Evolutionary conservation across 2,797 vertebrate genomes (phyloP).

Genomic region (Rhabdomys pumilio): DNA sequence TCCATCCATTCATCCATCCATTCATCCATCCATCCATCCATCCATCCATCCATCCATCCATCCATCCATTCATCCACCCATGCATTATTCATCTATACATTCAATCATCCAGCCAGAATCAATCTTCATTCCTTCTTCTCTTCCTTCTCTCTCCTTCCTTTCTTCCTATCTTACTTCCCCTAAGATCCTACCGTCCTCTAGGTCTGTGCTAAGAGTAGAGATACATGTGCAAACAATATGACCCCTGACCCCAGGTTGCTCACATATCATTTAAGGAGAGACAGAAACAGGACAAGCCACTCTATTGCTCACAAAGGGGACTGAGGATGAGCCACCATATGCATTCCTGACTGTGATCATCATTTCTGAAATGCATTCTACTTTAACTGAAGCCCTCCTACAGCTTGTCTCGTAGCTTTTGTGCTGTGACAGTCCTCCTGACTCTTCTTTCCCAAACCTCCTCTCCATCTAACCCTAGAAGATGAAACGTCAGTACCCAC

Average conservation of each 20-base stretch:
- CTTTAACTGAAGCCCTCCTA: not conserved
- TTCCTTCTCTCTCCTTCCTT: no score
- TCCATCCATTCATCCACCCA: not conserved
- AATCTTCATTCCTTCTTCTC: not conserved
- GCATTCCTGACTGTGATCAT: not conserved
- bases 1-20: not conserved
- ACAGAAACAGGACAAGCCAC: not conserved
- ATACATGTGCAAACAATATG: not conserved
- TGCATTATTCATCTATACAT: not conserved
- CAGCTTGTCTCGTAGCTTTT: not conserved
- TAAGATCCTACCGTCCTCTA: not conserved
- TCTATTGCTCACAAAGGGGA: not conserved
- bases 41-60: not conserved
- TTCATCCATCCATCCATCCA: not conserved
- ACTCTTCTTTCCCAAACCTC: not conserved
- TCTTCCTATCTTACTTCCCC: not conserved
- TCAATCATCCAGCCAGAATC: not conserved
- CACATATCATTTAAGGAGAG: not conserved
- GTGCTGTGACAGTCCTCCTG: not conserved
- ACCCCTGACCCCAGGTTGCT: not conserved
- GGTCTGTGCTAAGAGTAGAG: not conserved
- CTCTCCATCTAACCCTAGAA: not conserved
- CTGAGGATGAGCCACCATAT: not conserved
- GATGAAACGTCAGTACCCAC: not conserved
- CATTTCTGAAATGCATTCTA: slow-evolving; percentile 4